Evolutionary conservation across 2,113 vertebrate species (phyloP).

Genomic region (Leucopsar rothschildi): DNA sequence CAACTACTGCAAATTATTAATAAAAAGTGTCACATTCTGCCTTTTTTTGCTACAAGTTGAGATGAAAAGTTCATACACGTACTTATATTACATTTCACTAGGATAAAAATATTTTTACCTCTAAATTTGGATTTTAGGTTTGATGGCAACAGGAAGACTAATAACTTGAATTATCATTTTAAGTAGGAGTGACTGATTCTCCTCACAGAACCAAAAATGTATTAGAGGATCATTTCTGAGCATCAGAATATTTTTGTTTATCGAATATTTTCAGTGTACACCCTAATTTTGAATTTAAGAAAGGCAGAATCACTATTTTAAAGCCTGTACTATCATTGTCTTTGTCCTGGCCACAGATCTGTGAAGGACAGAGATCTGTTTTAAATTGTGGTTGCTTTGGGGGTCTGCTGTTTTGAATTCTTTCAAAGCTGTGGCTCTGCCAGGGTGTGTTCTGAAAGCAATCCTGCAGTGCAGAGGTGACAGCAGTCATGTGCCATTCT

Average conservation of each 20-base stretch:
- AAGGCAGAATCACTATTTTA: background rate
- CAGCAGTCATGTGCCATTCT: background rate
- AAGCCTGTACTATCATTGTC: background rate
- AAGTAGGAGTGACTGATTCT: conserved; percentile 47
- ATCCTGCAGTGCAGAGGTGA: fast-evolving
- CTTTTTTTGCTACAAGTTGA: background rate
- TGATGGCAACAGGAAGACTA: background rate
- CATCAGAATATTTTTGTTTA: background rate
- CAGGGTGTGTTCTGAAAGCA: fast-evolving
- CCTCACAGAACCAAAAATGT: background rate
- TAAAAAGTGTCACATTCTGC: background rate
- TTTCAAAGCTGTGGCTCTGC: background rate
- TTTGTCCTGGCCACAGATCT: background rate
- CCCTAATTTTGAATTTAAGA: background rate
- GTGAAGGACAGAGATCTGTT: background rate
- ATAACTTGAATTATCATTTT: conserved; percentile 40
- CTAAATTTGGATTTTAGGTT: conserved; percentile 18
- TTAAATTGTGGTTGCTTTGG: background rate
- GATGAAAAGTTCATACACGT: background rate
- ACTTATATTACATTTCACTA: background rate
- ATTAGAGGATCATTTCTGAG: background rate
- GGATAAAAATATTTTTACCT: conserved; percentile 33
- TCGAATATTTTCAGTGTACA: background rate
- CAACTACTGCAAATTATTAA: background rate
- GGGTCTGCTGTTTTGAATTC: background rate